phyloP scores from a whole-genome alignment of 2,888 invertebrate genomes.

The Drosophila flavopinicola region DNA sequence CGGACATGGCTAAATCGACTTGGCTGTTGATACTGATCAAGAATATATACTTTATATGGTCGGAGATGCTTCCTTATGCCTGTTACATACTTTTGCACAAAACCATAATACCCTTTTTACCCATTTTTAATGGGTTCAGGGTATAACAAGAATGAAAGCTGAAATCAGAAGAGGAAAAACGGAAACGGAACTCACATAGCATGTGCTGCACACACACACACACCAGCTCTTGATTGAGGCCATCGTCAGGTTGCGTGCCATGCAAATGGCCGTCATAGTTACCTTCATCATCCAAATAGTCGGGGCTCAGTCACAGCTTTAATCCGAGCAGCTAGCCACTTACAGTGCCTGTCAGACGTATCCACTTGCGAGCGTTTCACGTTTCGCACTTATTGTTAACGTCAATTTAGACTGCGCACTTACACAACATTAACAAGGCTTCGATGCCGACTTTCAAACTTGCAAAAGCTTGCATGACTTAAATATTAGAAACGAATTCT shows the following conservation, averaged over 20 bases:
- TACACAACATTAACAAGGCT: too few species aligned
- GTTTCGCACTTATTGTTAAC: neutral
- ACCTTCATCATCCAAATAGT: conserved; percentile 17
- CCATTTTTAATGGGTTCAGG: too few species aligned
- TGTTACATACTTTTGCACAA: too few species aligned
- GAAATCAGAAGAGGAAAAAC: conserved; percentile 9
- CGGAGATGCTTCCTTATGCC: too few species aligned
- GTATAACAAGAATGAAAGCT: too few species aligned
- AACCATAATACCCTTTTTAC: too few species aligned
- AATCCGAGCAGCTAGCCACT: conserved; percentile 5
- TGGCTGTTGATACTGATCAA: too few species aligned
- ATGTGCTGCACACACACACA: conserved; percentile 31
- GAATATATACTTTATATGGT: too few species aligned
- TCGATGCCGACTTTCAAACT: too few species aligned
- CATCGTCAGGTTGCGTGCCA: conserved; percentile 48
- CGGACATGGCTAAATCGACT: too few species aligned
- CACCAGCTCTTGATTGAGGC: conserved; percentile 26
- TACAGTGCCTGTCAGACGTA: neutral
- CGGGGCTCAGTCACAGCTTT: neutral
- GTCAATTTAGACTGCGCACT: neutral
- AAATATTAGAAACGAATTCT: too few species aligned
- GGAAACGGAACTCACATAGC: conserved; percentile 61
- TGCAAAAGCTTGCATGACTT: too few species aligned
- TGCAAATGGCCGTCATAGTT: conserved; percentile 44
- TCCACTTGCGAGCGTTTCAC: neutral